Evolutionary conservation across 2,113 vertebrate species (phyloP).

Genomic region (Corydoras maculifer): DNA sequence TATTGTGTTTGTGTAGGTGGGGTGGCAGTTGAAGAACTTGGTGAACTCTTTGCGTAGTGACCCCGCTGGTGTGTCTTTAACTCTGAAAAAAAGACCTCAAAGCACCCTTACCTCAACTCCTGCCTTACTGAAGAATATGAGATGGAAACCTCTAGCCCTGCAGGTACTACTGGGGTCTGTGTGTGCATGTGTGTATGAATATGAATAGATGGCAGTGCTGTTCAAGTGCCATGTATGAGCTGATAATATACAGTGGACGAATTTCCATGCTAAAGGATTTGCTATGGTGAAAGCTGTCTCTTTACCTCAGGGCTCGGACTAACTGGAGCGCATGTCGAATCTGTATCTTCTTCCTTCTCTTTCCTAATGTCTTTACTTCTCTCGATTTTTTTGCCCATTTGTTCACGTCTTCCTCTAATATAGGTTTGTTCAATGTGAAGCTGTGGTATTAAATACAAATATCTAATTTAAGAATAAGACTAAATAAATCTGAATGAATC

Average conservation of each 20-base stretch:
- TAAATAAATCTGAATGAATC: too few species aligned
- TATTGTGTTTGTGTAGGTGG: too few species aligned
- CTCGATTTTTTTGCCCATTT: too few species aligned
- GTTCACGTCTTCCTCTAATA: too few species aligned
- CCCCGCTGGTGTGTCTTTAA: constrained; percentile 66
- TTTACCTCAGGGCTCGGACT: constrained; percentile 33
- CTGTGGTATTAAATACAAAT: too few species aligned
- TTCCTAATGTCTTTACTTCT: constrained; percentile 18
- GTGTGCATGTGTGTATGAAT: constrained; percentile 5
- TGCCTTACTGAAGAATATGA: constrained; percentile 73
- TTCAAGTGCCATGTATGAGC: constrained; percentile 16
- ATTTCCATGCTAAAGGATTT: constrained; percentile 4
- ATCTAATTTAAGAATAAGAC: too few species aligned
- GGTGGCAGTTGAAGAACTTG: too few species aligned
- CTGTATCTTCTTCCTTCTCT: constrained; percentile 18
- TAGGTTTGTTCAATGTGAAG: neutral
- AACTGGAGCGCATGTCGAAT: constrained; percentile 41
- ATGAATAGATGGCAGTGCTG: constrained; percentile 4
- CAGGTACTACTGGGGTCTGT: constrained; percentile 53
- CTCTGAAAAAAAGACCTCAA: constrained; percentile 71
- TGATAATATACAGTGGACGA: constrained; percentile 24
- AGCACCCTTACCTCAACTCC: constrained; percentile 71
- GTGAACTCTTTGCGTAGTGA: constrained; percentile 58
- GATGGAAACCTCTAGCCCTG: constrained; percentile 71
- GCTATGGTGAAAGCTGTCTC: constrained; percentile 30